Percentiles rank a stretch among this genome's conserved stretches.
Evolutionary conservation across 2,888 invertebrate species (phyloP).

Genomic region (Xestia sexstrigata): DNA sequence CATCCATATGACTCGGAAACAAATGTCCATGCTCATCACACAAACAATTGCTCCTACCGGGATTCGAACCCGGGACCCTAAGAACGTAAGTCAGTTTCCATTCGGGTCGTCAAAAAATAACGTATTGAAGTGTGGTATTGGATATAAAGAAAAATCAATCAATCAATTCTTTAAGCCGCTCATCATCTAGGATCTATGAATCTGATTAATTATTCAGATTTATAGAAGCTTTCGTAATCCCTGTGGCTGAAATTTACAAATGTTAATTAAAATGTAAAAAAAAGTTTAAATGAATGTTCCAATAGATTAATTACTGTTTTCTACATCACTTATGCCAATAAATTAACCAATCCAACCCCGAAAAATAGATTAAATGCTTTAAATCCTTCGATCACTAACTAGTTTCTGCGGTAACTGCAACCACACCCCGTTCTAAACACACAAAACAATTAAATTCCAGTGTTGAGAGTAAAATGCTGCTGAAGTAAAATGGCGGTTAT

Average conservation of each 20-base stretch:
- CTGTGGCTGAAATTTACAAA: background rate
- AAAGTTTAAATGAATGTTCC: background rate
- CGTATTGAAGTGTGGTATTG: background rate
- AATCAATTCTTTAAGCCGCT: background rate
- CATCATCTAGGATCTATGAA: background rate
- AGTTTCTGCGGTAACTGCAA: slow-evolving; percentile 26
- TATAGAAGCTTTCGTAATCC: background rate
- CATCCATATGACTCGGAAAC: no score
- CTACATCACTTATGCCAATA: no score
- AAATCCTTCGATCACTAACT: no score
- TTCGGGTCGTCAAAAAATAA: no score
- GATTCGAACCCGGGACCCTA: no score
- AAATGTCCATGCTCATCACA: no score
- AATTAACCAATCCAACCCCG: background rate
- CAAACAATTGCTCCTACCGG: no score
- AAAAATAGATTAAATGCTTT: background rate
- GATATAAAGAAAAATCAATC: background rate
- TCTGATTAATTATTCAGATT: background rate
- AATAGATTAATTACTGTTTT: background rate
- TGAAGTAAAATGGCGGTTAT: slow-evolving; percentile 54
- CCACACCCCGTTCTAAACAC: slow-evolving; percentile 47
- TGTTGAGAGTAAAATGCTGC: slow-evolving; percentile 44
- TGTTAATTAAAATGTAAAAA: no score
- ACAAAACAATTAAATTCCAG: slow-evolving; percentile 71
- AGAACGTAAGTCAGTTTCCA: no score